These are phyloP conservation scores for Mesoligia furuncula DNA, from an alignment of 2,888 invertebrate species.

Conservation along the genomic window DNA sequence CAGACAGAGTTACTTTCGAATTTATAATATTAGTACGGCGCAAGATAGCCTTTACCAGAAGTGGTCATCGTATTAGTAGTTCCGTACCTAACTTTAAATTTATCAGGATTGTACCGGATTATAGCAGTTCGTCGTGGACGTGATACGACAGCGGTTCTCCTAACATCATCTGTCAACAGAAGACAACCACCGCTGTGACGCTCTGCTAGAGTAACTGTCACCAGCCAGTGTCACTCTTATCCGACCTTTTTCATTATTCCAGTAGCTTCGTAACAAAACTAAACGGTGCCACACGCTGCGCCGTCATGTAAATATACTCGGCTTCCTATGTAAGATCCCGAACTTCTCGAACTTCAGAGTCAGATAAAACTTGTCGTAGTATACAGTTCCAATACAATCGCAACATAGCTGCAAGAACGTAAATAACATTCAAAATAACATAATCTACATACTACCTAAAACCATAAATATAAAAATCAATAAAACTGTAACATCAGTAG, in stretches of 20 bases:
- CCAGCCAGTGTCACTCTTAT: neutral
- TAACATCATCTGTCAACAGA: neutral
- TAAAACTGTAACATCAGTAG: conserved; percentile 57
- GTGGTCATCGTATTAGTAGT: neutral
- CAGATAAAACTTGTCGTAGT: neutral
- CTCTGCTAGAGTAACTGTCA: neutral
- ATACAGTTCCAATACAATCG: neutral
- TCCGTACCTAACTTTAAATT: neutral
- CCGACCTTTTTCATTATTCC: neutral
- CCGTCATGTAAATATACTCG: neutral
- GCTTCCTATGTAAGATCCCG: neutral
- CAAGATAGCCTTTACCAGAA: neutral
- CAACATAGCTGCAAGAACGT: neutral
- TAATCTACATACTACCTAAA: conserved; percentile 16
- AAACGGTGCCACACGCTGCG: neutral
- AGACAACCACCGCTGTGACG: neutral
- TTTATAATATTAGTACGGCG: neutral
- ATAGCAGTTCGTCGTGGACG: neutral
- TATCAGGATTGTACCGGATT: neutral
- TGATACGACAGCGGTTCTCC: neutral
- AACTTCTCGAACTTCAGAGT: neutral
- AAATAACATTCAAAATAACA: conserved; percentile 15
- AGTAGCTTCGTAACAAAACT: neutral
- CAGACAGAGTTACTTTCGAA: too few relatives aligned
- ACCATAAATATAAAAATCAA: conserved; percentile 44